Conservation (phyloP, 2,888 invertebrate genomes). For the Monoplex corrugatus region DNA sequence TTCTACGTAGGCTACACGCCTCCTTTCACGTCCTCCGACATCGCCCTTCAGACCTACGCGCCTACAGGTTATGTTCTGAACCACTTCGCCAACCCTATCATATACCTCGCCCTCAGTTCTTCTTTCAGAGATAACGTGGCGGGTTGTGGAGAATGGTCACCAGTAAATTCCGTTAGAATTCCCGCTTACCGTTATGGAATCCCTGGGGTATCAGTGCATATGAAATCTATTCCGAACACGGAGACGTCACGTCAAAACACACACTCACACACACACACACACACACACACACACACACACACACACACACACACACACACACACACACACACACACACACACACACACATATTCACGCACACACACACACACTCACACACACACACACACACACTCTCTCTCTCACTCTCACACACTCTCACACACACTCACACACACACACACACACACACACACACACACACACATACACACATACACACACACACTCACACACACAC, state of each 20-base stretch:
- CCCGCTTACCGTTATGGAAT: not conserved
- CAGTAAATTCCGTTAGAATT: not conserved
- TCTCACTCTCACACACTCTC: not conserved
- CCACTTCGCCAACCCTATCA: constrained; percentile 51
- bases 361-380: not conserved
- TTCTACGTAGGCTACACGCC: constrained; percentile 48
- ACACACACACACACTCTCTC: not conserved
- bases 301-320: not conserved
- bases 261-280: constrained; percentile 1
- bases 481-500: not conserved
- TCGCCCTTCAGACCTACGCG: constrained; percentile 42
- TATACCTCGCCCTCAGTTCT: constrained; percentile 48
- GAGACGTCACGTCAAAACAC: no score
- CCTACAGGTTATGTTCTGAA: constrained; percentile 51
- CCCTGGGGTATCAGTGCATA: not conserved
- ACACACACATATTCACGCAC: no score
- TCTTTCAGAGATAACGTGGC: constrained; percentile 34
- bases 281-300: not conserved
- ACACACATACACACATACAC: not conserved
- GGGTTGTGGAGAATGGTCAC: constrained; percentile 14
- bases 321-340: not conserved
- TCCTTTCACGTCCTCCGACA: constrained; percentile 26
- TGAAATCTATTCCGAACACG: no score
- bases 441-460: not conserved
- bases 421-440: not conserved